Conservation (phyloP, 2,888 invertebrate species). For the Dione juno region DNA sequence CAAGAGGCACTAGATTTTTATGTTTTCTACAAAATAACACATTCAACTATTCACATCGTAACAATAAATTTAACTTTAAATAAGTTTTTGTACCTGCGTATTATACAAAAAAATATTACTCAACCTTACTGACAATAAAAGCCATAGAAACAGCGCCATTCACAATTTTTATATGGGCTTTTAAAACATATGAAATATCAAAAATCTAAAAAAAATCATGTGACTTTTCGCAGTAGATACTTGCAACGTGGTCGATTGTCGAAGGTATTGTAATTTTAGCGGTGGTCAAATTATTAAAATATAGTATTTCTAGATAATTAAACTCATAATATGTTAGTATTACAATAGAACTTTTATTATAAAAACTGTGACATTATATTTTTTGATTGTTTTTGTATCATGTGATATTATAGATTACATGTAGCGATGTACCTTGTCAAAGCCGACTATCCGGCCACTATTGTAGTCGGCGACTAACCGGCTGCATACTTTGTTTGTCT, state of each 20-base stretch:
- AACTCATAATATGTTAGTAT: not conserved
- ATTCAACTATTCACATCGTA: not conserved
- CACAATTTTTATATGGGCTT: not conserved
- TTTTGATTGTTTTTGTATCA: not conserved
- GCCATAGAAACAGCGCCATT: not conserved
- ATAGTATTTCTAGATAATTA: conserved; percentile 5
- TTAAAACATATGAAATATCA: not conserved
- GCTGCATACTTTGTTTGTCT: no score
- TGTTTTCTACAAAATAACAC: no score
- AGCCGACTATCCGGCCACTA: no score
- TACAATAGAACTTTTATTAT: not conserved
- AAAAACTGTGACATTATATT: not conserved
- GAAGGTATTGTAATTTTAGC: not conserved
- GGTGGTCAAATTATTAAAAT: conserved; percentile 12
- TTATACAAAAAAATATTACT: not conserved
- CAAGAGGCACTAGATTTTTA: no score
- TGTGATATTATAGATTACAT: no score
- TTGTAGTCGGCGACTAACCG: no score
- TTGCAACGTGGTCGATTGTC: conserved; percentile 2
- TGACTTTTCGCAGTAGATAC: not conserved
- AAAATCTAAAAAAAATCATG: not conserved
- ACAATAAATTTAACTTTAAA: not conserved
- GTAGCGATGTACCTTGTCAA: no score
- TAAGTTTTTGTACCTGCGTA: not conserved
- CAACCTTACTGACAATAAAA: not conserved